Base-by-base conservation (phyloP, 2,888 invertebrate genomes). In the Reticulitermes lucifugus region DNA sequence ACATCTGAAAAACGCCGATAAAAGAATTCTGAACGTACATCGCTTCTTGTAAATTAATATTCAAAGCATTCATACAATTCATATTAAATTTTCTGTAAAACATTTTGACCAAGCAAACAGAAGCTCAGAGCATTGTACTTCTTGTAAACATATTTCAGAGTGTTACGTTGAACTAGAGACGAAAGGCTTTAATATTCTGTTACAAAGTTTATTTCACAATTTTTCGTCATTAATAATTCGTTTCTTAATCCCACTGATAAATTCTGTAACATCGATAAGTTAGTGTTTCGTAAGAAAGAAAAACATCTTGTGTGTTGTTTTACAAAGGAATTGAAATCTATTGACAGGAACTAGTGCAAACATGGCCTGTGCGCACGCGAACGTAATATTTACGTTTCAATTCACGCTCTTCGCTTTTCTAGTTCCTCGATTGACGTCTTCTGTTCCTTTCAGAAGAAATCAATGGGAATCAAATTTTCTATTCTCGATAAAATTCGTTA, bases 381-480 rank as follows among this genome's bases (percentile, higher is more conserved):
- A n/a, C 65, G 79, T 55, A 70, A 81, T 84, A 84, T 84, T 84
- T 84, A 81, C 84, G 84, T 84, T 84, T 80, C 84, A 46, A 81
- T 84, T 80, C 70, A 80, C 70, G 71, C 75, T 41, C 35, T 46
- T 65, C 65, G 35, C 60, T n/a, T 60, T 43, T 83, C 60, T 71
- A 29, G 10, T 82, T 41, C 77, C 73, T 41, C 73, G 73, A 73
- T 43, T 77, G 77, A 77, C 77, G 41, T 77, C 21, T 77, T 43
- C 46, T 70, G 25, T 81, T 81, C 70, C 81, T 83, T 83, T 79
- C 77, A 85, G 77, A 83, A 85, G 79, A 85, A 85, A 85, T 85
- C 85, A 79, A 85, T 85, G 83, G 41, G 41, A 85, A 85, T 85
- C 79, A 85, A 85, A 85, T 85, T 83, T 65, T 43, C 25, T 29